Evolutionary conservation across 2,113 vertebrate species (phyloP), one percentile per base, ranked within the genome.

Genomic region (Zosterops borbonicus): DNA sequence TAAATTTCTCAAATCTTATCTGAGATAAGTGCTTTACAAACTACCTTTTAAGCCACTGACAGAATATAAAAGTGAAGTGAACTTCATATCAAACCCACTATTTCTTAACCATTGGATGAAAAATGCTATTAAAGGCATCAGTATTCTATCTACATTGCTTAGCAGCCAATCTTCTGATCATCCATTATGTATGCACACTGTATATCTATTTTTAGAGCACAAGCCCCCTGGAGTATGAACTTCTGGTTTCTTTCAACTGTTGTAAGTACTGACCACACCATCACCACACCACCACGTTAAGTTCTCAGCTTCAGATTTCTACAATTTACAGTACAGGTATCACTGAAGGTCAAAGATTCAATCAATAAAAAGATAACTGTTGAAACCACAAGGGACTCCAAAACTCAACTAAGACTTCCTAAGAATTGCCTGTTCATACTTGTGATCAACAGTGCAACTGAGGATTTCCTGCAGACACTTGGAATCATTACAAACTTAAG

Each of bases 221-320:
- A 80, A 76, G 69, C 8, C 8, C 46, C n/a, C 19, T 14, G 21
- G 14, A 69, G 33, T 14, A n/a, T 6, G 41, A 67, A 80, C 59
- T 68, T 69, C 16, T 44, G 37, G 27, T 49, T 64, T 75, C 49
- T 85, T 92, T 18, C 44, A 19, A 58, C 60, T 74, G 29, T 18
- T 83, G 1, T 37, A 83, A 42, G 37, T 53, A 83, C 42, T 50
- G n/a, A 52, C 44, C 68, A 68, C 33, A 52, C 4, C 13, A 47
- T 39, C 28, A 29, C 6, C 22, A 14, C 0, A 0, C 7, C 1
- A 1, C 47, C 83, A 23, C 5, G 37, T 41, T 16, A 79, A 76
- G 21, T 50, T 73, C 15, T 79, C 25, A 9, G 16, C 70, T 73
- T 69, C 23, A 63, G 24, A 20, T 46, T 46, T 58, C 64, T 52